A percentile compares a stretch with the other conserved stretches of the same genome.
Evolutionary conservation across 1,140 invertebrate genomes (phyloP).

Genomic region (Bathynomus jamesi): DNA sequence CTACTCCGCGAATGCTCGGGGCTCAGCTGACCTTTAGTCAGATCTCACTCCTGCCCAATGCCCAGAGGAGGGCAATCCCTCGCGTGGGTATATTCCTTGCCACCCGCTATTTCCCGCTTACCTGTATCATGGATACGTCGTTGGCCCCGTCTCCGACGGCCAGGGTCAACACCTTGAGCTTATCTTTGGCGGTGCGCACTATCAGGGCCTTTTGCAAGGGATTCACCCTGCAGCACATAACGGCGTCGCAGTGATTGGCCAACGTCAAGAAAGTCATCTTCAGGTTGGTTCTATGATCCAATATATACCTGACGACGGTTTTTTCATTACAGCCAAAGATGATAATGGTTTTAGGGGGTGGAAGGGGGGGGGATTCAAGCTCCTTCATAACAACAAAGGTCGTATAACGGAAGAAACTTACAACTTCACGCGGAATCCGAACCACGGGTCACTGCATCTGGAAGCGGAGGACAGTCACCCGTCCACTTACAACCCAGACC

Average conservation of each 20-base stretch:
- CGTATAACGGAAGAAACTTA: too few species aligned
- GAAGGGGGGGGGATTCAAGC: background rate
- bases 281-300: constrained; percentile 63
- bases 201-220: constrained; percentile 88
- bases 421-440: too few species aligned
- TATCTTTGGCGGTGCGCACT: constrained; percentile 75
- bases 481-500: too few species aligned
- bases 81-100: too few species aligned
- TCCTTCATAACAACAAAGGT: background rate
- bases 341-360: background rate
- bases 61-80: too few species aligned
- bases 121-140: constrained; percentile 27
- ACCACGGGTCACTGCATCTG: too few species aligned
- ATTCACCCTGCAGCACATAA: constrained; percentile 92
- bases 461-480: too few species aligned
- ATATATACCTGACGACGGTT: constrained; percentile 39
- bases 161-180: constrained; percentile 74
- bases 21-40: too few species aligned
- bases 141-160: constrained; percentile 61
- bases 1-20: too few species aligned
- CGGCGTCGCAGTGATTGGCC: constrained; percentile 76
- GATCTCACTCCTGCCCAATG: too few species aligned
- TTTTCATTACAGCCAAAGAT: background rate
- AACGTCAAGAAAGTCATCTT: constrained; percentile 80
- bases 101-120: too few species aligned